Evolutionary conservation across 2,888 invertebrate genomes (phyloP).

Genomic region (Amblyjoppa fuscipennis): DNA sequence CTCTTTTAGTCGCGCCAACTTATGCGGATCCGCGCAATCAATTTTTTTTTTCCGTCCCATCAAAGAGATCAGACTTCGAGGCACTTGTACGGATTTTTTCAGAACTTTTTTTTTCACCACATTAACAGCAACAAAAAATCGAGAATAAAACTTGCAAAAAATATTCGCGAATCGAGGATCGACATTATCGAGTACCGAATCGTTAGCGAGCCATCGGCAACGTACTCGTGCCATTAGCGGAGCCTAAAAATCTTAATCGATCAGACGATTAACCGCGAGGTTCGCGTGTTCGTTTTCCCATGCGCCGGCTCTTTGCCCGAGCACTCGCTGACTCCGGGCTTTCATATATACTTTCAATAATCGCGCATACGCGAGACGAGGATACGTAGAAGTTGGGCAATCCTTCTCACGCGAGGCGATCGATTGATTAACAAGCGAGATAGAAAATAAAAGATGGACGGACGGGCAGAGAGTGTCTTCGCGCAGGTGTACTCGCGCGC

Average conservation of each 20-base stretch:
- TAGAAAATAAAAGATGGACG: constrained; percentile 10
- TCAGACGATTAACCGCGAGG: constrained; percentile 36
- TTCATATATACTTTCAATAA: constrained; percentile 20
- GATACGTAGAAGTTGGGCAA: constrained; percentile 39
- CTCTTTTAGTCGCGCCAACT: too few relatives aligned
- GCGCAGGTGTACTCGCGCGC: background rate
- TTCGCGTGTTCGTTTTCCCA: constrained; percentile 48
- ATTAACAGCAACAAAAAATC: too few relatives aligned
- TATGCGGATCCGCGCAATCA: too few relatives aligned
- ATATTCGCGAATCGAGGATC: background rate
- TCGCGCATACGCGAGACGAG: constrained; percentile 5
- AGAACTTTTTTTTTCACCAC: background rate
- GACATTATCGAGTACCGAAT: background rate
- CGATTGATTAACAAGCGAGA: constrained; percentile 48
- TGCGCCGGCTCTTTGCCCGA: constrained; percentile 22
- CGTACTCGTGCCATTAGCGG: background rate
- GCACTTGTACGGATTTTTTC: background rate
- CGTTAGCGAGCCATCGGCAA: background rate
- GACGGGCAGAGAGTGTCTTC: background rate
- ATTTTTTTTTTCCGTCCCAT: background rate
- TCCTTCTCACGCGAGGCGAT: constrained; percentile 34
- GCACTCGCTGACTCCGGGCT: constrained; percentile 30
- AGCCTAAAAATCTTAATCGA: constrained; percentile 20
- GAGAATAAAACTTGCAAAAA: background rate
- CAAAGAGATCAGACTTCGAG: background rate